A percentile compares a stretch with the other conserved stretches of the same genome.
These are phyloP conservation scores for Coreoperca whiteheadi DNA, from an alignment of 2,113 vertebrate species.

Conservation along the genomic window DNA sequence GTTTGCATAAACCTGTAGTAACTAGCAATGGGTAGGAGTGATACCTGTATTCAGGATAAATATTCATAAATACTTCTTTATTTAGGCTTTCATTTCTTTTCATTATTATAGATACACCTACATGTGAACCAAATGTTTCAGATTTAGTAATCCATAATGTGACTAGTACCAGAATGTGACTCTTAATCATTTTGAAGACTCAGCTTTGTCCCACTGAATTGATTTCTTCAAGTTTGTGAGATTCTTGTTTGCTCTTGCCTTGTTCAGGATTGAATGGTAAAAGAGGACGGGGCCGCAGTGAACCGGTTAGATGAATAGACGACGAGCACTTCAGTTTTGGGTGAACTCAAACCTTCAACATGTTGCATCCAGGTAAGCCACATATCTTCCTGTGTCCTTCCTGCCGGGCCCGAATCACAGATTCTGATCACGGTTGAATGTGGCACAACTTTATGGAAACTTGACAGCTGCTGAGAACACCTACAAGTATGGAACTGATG, in stretches of 20 bases:
- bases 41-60: background rate
- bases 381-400: background rate
- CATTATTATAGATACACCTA: background rate
- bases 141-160: background rate
- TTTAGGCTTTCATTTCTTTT: background rate
- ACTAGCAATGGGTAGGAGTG: background rate
- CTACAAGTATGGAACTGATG: background rate
- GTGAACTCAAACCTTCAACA: background rate
- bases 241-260: background rate
- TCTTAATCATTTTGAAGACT: background rate
- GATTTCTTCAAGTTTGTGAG: background rate
- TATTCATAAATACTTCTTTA: background rate
- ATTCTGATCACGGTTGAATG: background rate
- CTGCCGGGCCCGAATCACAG: background rate
- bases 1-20: background rate
- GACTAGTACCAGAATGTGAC: background rate
- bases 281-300: background rate
- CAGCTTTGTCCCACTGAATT: background rate
- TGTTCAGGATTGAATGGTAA: background rate
- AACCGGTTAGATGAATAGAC: background rate
- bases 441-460: background rate
- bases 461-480: background rate
- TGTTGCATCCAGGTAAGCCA: constrained; percentile 22
- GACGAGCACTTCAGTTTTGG: background rate
- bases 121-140: background rate